phyloP scores from a whole-genome alignment of 2,113 vertebrate genomes.

The Tapirus terrestris region DNA sequence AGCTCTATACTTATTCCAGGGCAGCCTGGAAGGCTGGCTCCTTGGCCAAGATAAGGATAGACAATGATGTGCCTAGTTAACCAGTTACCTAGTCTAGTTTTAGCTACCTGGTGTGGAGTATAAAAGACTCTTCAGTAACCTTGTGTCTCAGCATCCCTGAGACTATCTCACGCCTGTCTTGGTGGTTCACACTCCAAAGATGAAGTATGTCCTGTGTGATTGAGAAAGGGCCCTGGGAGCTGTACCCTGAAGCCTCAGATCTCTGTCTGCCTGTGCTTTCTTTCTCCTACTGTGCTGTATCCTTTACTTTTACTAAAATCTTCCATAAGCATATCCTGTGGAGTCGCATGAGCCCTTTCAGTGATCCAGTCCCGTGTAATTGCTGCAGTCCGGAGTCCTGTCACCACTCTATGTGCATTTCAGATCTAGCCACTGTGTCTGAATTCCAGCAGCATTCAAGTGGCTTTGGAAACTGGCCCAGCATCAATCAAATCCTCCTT shows the following conservation, averaged over 20 bases:
- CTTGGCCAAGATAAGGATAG: background rate
- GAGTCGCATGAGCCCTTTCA: background rate
- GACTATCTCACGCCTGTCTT: background rate
- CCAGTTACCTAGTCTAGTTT: background rate
- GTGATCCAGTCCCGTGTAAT: background rate
- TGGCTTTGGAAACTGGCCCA: background rate
- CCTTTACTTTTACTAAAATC: background rate
- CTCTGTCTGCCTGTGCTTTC: background rate
- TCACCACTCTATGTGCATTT: background rate
- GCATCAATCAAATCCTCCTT: background rate
- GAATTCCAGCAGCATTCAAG: background rate
- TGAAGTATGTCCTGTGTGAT: background rate
- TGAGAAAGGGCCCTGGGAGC: background rate
- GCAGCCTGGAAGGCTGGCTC: background rate
- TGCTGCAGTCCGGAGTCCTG: background rate
- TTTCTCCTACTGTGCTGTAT: background rate
- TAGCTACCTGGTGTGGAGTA: background rate
- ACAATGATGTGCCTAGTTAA: background rate
- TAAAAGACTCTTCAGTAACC: background rate
- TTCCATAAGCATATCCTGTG: background rate
- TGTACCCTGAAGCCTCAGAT: background rate
- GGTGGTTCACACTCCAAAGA: background rate
- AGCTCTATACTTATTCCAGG: background rate
- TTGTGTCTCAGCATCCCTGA: background rate
- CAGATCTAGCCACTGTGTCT: background rate